phyloP scores from a whole-genome alignment of 2,113 vertebrate species.

The Baryphthengus martii region DNA sequence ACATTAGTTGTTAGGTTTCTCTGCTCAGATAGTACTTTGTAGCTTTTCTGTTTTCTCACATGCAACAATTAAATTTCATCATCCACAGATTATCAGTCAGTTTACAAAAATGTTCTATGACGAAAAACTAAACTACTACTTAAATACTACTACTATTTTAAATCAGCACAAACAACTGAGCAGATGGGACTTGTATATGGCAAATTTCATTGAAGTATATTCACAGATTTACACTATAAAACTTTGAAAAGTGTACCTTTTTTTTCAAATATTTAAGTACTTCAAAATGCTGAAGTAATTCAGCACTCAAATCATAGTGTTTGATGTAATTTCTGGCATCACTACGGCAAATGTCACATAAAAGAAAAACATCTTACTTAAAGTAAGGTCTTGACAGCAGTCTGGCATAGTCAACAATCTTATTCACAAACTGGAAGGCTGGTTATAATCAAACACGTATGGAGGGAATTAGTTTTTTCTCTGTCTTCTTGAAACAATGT shows the following conservation, averaged over 20 bases:
- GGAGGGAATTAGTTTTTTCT: not conserved
- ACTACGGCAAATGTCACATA: slow-evolving; percentile 61
- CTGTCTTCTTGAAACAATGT: slow-evolving; percentile 30
- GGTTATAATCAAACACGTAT: slow-evolving; percentile 56
- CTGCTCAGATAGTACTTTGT: not conserved
- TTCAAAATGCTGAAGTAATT: slow-evolving; percentile 66
- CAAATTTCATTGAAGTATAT: slow-evolving; percentile 21
- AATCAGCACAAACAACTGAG: not conserved
- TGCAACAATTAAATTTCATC: slow-evolving; percentile 11
- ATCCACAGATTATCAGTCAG: not conserved
- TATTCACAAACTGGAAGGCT: slow-evolving; percentile 57
- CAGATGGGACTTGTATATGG: slow-evolving; percentile 32
- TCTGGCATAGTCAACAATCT: slow-evolving; percentile 58
- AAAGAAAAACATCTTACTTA: slow-evolving; percentile 71
- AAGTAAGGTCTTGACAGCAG: slow-evolving; percentile 69
- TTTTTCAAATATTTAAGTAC: slow-evolving; percentile 66
- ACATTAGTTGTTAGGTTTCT: not conserved
- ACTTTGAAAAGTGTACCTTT: slow-evolving; percentile 50
- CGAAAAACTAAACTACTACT: not conserved
- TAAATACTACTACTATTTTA: not conserved
- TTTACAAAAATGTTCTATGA: slow-evolving; percentile 24
- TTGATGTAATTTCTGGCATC: slow-evolving; percentile 74
- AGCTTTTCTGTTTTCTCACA: not conserved
- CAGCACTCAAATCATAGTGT: slow-evolving; percentile 50
- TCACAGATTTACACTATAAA: slow-evolving; percentile 37